These are phyloP conservation scores for Microplitis mediator DNA, from an alignment of 1,140 invertebrate species.

Conservation along the genomic window DNA sequence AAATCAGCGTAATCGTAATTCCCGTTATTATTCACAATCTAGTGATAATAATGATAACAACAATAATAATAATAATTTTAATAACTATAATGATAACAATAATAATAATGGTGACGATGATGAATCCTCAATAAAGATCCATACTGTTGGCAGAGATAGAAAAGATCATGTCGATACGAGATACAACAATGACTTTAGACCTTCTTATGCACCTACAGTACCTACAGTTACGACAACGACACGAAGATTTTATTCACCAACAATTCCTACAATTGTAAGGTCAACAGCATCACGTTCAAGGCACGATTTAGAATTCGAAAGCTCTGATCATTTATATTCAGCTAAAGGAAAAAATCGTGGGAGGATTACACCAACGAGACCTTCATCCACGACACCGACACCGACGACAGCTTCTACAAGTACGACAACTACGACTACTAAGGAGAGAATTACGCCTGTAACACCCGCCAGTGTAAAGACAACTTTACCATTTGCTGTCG, in stretches of 20 bases:
- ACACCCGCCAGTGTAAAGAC: neutral
- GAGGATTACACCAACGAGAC: neutral
- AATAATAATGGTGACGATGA: neutral
- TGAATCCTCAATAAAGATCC: conserved; percentile 20
- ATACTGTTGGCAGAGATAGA: conserved; percentile 26
- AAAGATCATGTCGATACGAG: conserved; percentile 9
- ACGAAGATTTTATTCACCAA: conserved; percentile 52
- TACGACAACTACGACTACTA: neutral
- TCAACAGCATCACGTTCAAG: conserved; percentile 44
- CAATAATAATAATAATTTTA: too few relatives aligned
- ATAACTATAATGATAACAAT: neutral
- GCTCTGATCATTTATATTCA: conserved; percentile 47
- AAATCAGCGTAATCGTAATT: conserved; percentile 1
- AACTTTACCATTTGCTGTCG: too few relatives aligned
- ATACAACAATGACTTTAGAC: conserved; percentile 42
- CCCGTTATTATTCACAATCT: conserved; percentile 10
- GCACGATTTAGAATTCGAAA: conserved; percentile 45
- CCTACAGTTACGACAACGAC: conserved; percentile 55
- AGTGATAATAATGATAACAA: too few relatives aligned
- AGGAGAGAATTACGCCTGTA: neutral
- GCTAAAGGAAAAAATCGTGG: conserved; percentile 23
- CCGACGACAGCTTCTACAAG: neutral
- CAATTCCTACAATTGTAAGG: conserved; percentile 48
- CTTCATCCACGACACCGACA: neutral
- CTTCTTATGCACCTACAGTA: conserved; percentile 54